These are phyloP conservation scores for Sebastiscus tertius DNA, from an alignment of 2,797 vertebrate genomes.

Conservation along the genomic window DNA sequence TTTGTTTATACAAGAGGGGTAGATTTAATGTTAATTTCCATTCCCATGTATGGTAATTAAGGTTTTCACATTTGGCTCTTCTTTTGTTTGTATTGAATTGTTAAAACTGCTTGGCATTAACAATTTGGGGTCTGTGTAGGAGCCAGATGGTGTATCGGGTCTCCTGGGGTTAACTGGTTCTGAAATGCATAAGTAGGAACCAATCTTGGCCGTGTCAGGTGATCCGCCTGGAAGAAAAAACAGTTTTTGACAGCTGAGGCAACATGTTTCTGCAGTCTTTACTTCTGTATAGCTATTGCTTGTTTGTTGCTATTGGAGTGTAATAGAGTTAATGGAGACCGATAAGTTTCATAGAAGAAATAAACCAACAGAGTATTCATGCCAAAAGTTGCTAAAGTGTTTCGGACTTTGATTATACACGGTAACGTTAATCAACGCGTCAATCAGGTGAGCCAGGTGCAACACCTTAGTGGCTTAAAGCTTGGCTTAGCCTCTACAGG, in stretches of 20 bases:
- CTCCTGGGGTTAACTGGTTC: neutral
- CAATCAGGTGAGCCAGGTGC: neutral
- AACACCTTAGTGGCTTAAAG: neutral
- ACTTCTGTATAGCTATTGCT: neutral
- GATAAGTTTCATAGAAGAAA: neutral
- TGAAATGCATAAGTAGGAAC: neutral
- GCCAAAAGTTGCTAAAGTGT: neutral
- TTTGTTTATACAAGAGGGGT: neutral
- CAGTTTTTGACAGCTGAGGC: neutral
- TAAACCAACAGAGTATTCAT: neutral
- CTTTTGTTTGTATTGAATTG: neutral
- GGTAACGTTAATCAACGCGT: neutral
- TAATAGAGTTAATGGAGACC: neutral
- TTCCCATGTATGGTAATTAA: neutral
- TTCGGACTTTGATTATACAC: neutral
- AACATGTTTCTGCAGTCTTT: neutral
- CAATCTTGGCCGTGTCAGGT: neutral
- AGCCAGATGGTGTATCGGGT: neutral
- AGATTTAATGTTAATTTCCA: neutral
- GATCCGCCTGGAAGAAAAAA: neutral
- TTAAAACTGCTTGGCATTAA: neutral
- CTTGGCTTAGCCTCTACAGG: neutral
- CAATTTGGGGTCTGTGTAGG: neutral
- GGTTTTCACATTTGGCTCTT: neutral
- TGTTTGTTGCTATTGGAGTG: neutral